Percentiles rank a stretch among this genome's conserved stretches.
Evolutionary conservation across 2,113 vertebrate species (phyloP).

Genomic region (Ovibos moschatus): DNA sequence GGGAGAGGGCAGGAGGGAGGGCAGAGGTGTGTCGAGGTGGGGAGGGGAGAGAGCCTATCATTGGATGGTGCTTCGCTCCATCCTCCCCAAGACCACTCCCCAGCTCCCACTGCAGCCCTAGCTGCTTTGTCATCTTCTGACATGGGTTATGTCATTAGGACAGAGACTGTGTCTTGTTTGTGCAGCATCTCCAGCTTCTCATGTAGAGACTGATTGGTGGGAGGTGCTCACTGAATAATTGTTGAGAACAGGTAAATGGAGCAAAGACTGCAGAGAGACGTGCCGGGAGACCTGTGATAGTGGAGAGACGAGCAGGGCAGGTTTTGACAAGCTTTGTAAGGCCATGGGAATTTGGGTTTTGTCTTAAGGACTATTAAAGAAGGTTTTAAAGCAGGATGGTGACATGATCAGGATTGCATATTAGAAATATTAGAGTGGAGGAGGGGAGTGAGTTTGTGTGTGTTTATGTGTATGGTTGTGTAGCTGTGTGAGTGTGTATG

Average conservation of each 20-base stretch:
- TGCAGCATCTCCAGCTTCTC: not conserved
- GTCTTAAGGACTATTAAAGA: not conserved
- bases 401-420: not conserved
- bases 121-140: not conserved
- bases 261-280: not conserved
- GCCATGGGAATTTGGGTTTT: not conserved
- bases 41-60: not conserved
- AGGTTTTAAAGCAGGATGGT: not conserved
- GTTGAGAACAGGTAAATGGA: not conserved
- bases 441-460: not conserved
- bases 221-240: not conserved
- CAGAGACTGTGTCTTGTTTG: not conserved
- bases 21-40: not conserved
- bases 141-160: not conserved
- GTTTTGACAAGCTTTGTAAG: not conserved
- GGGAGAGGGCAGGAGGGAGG: not conserved
- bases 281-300: not conserved
- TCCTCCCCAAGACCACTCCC: not conserved
- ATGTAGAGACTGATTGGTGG: not conserved
- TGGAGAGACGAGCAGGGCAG: not conserved
- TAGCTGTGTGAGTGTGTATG: not conserved
- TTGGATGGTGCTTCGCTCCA: accelerated
- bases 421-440: not conserved
- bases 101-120: not conserved
- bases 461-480: not conserved